Conservation (phyloP, 2,113 vertebrate genomes). For the Nettapus auritus region DNA sequence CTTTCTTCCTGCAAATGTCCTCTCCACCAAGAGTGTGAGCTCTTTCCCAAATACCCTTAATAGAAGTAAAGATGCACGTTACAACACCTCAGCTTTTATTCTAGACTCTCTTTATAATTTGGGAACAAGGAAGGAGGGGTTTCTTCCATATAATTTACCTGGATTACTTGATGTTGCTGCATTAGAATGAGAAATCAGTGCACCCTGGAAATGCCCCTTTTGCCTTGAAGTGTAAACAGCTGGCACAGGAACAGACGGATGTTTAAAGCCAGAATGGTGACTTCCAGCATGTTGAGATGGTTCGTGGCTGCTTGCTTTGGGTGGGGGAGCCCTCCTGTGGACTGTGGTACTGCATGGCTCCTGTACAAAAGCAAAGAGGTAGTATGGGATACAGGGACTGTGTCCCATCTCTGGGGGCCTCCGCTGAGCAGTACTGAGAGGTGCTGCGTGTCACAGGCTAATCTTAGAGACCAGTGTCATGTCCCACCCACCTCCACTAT, state of each 20-base stretch:
- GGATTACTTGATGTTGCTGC: neutral
- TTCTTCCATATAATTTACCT: neutral
- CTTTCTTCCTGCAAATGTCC: neutral
- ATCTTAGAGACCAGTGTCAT: neutral
- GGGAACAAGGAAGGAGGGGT: neutral
- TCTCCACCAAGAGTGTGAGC: neutral
- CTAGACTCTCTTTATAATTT: neutral
- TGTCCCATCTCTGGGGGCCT: neutral
- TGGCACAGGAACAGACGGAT: neutral
- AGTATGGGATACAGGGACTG: fast-evolving
- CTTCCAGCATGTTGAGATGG: fast-evolving
- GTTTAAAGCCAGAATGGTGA: neutral
- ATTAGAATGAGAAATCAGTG: neutral
- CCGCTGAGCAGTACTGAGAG: neutral
- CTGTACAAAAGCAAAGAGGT: neutral
- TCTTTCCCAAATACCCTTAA: neutral
- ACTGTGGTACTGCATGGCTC: fast-evolving
- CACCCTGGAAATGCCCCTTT: neutral
- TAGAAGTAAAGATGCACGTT: neutral
- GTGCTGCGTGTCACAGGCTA: neutral
- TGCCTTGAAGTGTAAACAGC: neutral
- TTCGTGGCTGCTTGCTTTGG: neutral
- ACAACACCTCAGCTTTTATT: neutral
- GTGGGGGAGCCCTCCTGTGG: neutral
- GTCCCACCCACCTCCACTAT: neutral